Evolutionary conservation across 2,113 vertebrate genomes (phyloP), one percentile per base, ranked within the genome.

Genomic region (Cryptomyrus ogoouensis): DNA sequence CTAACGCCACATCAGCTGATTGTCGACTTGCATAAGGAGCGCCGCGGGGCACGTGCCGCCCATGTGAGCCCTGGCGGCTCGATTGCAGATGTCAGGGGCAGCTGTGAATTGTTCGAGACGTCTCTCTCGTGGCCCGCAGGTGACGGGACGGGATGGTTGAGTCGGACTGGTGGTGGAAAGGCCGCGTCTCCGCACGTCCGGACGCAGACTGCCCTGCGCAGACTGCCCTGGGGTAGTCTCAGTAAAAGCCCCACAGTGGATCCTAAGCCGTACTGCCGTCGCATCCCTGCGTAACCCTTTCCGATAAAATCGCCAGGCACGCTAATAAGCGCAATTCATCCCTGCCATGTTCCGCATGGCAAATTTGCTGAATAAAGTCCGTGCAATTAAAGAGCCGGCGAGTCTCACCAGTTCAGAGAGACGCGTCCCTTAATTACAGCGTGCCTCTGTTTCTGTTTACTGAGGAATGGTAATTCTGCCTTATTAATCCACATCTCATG

Each of bases 1-100:
- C 42, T 83, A 7, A 8, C 52, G 83, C 83, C 88, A 53, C 49
- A 50, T 91, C 90, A 58, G 90, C 89, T 84, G 66, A 88, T 50
- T 39, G 0, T 24, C 44, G 90, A 87, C 46, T 35, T 62, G 44
- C n/a, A 44, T 19, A 39, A 49, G 46, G 13, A 44, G 15, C 0
- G 17, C 7, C n/a, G 9, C 2, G 21, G 31, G 10, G 66, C 52
- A 42, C 10, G 31, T 74, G 70, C 0, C 0, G 12, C 13, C 2
- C 70, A 0, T 1, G 70, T 15, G 12, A 39, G 74, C 13, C 35
- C 31, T 1, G 31, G 12, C 1, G 1, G 70, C 5, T 15, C 70
- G 0, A 12, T 1, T 0, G 31, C 70, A 17, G 31, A 35, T 12
- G 5, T 39, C 15, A 0, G 31, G 15, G 31, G 2, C 70, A 6